Evolutionary conservation across 2,888 invertebrate species (phyloP).

Genomic region (Sinopyrophorus schimmeli): DNA sequence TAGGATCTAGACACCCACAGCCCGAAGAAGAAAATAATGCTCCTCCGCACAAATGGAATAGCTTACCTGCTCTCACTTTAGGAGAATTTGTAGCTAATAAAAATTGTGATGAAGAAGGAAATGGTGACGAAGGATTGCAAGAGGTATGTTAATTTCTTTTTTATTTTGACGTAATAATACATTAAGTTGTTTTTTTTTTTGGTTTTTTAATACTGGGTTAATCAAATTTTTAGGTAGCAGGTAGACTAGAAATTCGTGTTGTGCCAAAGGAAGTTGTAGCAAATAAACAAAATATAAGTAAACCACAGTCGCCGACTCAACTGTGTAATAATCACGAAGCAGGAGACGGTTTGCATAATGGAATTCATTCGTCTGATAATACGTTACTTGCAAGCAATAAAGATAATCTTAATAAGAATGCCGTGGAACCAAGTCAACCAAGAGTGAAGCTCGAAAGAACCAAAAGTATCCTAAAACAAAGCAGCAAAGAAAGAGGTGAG

Average conservation of each 20-base stretch:
- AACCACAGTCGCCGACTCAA: conserved; percentile 4
- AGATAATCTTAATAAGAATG: conserved; percentile 9
- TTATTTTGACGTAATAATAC: no score
- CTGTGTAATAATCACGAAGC: conserved; percentile 5
- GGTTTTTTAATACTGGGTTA: no score
- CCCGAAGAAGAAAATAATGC: conserved; percentile 22
- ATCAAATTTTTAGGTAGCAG: conserved; percentile 69
- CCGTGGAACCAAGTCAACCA: conserved; percentile 26
- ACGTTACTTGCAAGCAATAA: conserved; percentile 20
- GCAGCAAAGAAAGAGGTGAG: conserved; percentile 49
- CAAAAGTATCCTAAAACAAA: conserved; percentile 52
- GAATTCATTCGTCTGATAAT: conserved; percentile 10
- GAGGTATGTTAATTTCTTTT: conserved; percentile 45
- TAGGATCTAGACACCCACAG: conserved; percentile 62
- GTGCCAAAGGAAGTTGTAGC: conserved; percentile 55
- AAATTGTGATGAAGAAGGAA: conserved; percentile 38
- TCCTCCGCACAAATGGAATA: conserved; percentile 43
- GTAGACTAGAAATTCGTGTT: conserved; percentile 81
- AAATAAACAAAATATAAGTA: conserved; percentile 3
- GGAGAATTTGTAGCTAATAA: conserved; percentile 25
- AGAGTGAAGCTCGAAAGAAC: conserved; percentile 48
- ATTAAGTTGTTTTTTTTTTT: conserved; percentile 4
- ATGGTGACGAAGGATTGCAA: conserved; percentile 50
- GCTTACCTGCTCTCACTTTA: conserved; percentile 46
- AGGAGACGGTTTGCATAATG: conserved; percentile 14